A percentile compares a stretch with the other conserved stretches of the same genome.
phyloP scores from a whole-genome alignment of 1,140 invertebrate genomes.

The Adelges cooleyi region DNA sequence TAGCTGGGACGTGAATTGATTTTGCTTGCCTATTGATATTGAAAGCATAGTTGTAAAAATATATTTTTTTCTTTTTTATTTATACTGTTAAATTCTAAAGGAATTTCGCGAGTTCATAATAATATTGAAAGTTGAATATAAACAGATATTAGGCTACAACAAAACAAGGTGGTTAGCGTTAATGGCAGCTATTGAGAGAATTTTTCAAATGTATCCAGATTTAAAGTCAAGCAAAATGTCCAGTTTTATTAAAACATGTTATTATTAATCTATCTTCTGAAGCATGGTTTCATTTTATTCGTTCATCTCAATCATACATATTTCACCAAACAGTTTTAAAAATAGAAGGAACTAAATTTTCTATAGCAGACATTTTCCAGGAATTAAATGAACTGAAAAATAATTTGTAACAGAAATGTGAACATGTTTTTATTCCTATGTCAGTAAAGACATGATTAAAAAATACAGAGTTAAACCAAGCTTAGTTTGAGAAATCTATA shows the following conservation, averaged over 20 bases:
- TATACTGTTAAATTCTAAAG: slow-evolving; percentile 35
- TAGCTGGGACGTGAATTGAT: slow-evolving; percentile 29
- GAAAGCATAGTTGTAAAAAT: no score
- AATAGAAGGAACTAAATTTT: no score
- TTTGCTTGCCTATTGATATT: slow-evolving; percentile 34
- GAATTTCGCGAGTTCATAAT: slow-evolving; percentile 35
- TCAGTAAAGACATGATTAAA: not conserved
- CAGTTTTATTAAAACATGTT: slow-evolving; percentile 32
- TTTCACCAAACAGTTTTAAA: no score
- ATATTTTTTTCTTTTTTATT: no score
- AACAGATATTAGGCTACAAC: slow-evolving; percentile 31
- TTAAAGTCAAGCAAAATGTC: slow-evolving; percentile 34
- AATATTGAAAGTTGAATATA: slow-evolving; percentile 32
- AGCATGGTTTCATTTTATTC: not conserved
- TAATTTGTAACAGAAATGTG: no score
- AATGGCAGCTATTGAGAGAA: slow-evolving; percentile 31
- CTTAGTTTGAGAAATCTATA: not conserved
- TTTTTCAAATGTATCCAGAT: slow-evolving; percentile 32
- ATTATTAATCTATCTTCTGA: slow-evolving; percentile 33
- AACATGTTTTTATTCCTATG: no score
- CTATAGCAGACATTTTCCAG: no score
- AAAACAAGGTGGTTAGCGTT: slow-evolving; percentile 34
- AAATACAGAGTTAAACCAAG: slow-evolving; percentile 1
- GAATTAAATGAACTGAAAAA: no score
- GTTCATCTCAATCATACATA: no score